Percentiles rank a stretch among this genome's conserved stretches.
Evolutionary conservation across 2,888 invertebrate species (phyloP).

Genomic region (Chrysotoxum bicinctum): DNA sequence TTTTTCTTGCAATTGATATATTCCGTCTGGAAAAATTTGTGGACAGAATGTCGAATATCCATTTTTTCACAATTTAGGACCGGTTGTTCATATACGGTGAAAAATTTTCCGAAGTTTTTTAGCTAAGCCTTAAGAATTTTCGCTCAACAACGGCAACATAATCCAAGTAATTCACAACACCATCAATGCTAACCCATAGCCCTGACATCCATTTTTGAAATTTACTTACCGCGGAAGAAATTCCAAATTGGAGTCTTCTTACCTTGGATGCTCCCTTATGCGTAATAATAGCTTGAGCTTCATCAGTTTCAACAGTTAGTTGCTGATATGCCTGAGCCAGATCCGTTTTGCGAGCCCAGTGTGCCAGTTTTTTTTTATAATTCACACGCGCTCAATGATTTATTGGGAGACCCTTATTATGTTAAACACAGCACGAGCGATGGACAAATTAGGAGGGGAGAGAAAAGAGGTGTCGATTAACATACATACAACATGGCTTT

Average conservation of each 20-base stretch:
- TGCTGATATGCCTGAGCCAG: slow-evolving; percentile 9
- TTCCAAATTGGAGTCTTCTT: not conserved
- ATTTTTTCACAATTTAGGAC: slow-evolving; percentile 21
- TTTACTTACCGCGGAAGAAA: not conserved
- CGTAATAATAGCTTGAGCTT: not conserved
- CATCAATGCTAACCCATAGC: not conserved
- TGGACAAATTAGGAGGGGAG: too few species aligned
- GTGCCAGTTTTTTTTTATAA: too few species aligned
- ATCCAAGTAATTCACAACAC: not conserved
- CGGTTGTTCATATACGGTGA: slow-evolving; percentile 16
- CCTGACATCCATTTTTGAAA: slow-evolving; percentile 3
- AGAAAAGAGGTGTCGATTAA: too few species aligned
- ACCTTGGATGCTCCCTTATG: not conserved
- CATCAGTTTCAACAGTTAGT: not conserved
- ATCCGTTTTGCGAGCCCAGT: slow-evolving; percentile 26
- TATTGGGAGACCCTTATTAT: too few species aligned
- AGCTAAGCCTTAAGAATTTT: too few species aligned
- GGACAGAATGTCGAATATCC: too few species aligned
- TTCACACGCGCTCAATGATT: too few species aligned
- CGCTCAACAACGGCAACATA: not conserved
- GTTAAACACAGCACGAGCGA: too few species aligned
- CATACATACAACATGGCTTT: too few species aligned
- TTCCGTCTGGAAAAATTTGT: slow-evolving; percentile 54
- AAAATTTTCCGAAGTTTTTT: slow-evolving; percentile 34
- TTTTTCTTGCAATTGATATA: not conserved